A percentile compares a stretch with the other conserved stretches of the same genome.
Conservation (phyloP, 2,888 invertebrate genomes). For the Epicampocera succincta region DNA sequence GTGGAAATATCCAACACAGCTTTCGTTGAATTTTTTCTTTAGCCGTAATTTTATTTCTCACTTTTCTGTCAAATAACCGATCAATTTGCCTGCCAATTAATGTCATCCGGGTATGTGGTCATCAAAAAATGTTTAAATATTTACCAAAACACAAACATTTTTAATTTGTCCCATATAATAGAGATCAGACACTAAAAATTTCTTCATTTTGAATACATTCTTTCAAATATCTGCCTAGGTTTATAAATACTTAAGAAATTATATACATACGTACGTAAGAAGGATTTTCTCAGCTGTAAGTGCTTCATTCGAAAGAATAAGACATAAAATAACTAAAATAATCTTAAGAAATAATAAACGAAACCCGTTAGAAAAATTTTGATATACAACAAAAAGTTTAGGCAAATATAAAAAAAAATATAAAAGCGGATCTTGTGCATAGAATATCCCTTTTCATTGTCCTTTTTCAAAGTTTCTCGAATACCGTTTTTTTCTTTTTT, state of each 20-base stretch:
- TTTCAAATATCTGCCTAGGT: conserved; percentile 13
- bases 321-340: conserved; percentile 21
- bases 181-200: background rate
- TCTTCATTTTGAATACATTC: conserved; percentile 32
- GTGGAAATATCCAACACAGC: too few species aligned
- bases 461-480: conserved; percentile 14
- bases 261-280: background rate
- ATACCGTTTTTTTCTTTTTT: conserved; percentile 38
- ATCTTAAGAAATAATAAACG: conserved; percentile 23
- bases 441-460: conserved; percentile 23
- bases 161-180: too few species aligned
- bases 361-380: conserved; percentile 47
- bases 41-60: too few species aligned
- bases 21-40: too few species aligned
- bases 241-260: conserved; percentile 4
- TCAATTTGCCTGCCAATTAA: too few species aligned
- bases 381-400: conserved; percentile 5
- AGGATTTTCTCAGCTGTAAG: background rate
- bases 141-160: too few species aligned
- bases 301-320: background rate
- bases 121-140: too few species aligned
- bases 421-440: too few species aligned
- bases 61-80: too few species aligned
- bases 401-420: background rate
- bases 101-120: too few species aligned